Evolutionary conservation across 1,140 invertebrate species (phyloP).

Genomic region (Monochamus saltuarius): DNA sequence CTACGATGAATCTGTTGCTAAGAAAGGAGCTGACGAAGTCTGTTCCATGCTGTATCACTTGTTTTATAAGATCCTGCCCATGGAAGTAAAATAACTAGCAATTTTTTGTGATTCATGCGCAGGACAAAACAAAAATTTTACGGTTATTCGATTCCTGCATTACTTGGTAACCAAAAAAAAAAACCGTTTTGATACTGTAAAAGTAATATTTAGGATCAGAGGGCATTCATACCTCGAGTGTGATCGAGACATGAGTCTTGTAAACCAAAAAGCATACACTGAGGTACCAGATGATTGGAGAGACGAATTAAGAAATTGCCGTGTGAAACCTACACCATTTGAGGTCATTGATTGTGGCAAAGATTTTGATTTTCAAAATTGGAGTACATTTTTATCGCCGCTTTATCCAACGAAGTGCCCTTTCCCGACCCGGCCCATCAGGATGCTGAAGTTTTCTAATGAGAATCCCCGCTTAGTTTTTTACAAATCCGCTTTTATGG

Average conservation of each 20-base stretch:
- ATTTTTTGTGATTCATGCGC: slow-evolving; percentile 28
- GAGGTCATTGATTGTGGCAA: slow-evolving; percentile 10
- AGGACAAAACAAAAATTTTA: slow-evolving; percentile 30
- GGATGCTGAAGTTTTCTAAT: slow-evolving; percentile 16
- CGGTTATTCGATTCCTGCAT: slow-evolving; percentile 30
- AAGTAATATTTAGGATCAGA: slow-evolving; percentile 18
- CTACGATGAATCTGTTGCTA: slow-evolving; percentile 23
- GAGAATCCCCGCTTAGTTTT: slow-evolving; percentile 12
- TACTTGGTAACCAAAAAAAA: slow-evolving; percentile 21
- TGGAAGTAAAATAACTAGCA: slow-evolving; percentile 21
- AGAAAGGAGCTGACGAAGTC: slow-evolving; percentile 26
- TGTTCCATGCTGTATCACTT: slow-evolving; percentile 23
- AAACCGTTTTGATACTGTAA: slow-evolving; percentile 15
- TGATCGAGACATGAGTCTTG: slow-evolving; percentile 15
- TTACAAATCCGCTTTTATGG: neutral
- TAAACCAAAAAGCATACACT: slow-evolving; percentile 16
- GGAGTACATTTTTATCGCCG: neutral
- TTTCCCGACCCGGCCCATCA: slow-evolving; percentile 7
- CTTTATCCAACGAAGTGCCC: slow-evolving; percentile 5
- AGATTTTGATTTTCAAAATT: neutral
- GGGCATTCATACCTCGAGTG: slow-evolving; percentile 12
- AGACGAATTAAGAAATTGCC: neutral
- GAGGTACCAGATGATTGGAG: too few species aligned
- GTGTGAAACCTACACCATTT: slow-evolving; percentile 17
- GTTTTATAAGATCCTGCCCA: slow-evolving; percentile 18